A percentile compares a stretch with the other conserved stretches of the same genome.
These are phyloP conservation scores for Ectobius pallidus DNA, from an alignment of 2,888 invertebrate genomes.

Conservation along the genomic window DNA sequence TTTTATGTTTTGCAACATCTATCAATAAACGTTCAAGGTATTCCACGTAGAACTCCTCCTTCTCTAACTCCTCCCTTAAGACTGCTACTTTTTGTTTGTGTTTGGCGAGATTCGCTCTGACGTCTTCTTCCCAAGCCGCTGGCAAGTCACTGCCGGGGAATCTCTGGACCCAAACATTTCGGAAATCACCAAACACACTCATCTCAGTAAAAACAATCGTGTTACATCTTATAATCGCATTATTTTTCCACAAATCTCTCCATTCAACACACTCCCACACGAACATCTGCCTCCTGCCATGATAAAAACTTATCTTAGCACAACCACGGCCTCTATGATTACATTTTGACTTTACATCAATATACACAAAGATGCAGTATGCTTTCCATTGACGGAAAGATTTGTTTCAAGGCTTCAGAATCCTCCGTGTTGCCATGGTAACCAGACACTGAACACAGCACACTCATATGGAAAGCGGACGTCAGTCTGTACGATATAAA, in stretches of 20 bases:
- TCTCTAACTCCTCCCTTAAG: constrained; percentile 84
- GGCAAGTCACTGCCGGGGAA: constrained; percentile 90
- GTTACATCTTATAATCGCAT: constrained; percentile 11
- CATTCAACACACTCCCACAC: constrained; percentile 14
- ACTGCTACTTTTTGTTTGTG: constrained; percentile 86
- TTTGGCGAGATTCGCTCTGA: constrained; percentile 85
- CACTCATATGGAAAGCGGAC: no score
- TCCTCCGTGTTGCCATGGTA: no score
- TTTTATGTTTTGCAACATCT: constrained; percentile 84
- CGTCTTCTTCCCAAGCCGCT: constrained; percentile 92
- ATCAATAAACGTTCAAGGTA: constrained; percentile 83
- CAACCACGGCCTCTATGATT: constrained; percentile 18
- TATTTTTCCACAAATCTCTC: constrained; percentile 11
- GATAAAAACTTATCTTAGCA: constrained; percentile 12
- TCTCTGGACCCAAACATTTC: constrained; percentile 89
- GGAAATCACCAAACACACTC: constrained; percentile 91
- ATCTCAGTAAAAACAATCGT: constrained; percentile 47
- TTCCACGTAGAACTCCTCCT: constrained; percentile 89
- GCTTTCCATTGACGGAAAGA: no score
- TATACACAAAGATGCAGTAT: background rate
- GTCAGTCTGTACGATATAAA: no score
- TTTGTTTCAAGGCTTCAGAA: no score
- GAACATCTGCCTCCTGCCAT: constrained; percentile 23
- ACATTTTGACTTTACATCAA: background rate
- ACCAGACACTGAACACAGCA: no score